phyloP scores from a whole-genome alignment of 1,140 invertebrate species.

The Drosophila cardini region DNA sequence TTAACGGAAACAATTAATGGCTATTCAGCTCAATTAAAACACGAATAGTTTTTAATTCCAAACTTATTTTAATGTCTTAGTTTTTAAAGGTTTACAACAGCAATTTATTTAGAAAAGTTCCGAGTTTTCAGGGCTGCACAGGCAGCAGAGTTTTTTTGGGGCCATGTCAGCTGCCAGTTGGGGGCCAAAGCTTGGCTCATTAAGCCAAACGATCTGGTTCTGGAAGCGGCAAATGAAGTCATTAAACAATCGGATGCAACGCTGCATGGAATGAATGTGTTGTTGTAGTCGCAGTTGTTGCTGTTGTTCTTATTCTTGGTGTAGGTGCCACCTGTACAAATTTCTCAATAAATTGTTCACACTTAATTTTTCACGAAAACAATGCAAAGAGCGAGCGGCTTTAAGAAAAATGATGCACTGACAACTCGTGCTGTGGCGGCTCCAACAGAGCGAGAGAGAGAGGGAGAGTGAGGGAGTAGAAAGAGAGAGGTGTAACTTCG shows the following conservation, averaged over 20 bases:
- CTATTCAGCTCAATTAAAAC: too few species aligned
- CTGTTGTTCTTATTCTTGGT: slow-evolving; percentile 14
- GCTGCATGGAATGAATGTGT: slow-evolving; percentile 39
- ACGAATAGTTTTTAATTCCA: too few species aligned
- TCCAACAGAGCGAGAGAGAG: slow-evolving; percentile 11
- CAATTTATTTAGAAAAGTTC: not conserved
- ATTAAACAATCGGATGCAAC: slow-evolving; percentile 72
- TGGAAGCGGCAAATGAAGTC: slow-evolving; percentile 65
- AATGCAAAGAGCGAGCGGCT: slow-evolving; percentile 60
- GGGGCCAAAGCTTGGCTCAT: slow-evolving; percentile 63
- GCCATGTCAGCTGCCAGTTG: slow-evolving; percentile 41
- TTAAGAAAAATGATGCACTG: slow-evolving; percentile 77
- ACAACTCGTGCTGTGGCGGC: slow-evolving; percentile 73
- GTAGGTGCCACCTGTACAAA: slow-evolving; percentile 75
- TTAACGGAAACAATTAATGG: too few species aligned
- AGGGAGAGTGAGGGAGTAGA: not conserved
- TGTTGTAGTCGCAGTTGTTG: slow-evolving; percentile 16
- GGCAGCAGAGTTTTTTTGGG: slow-evolving; percentile 14
- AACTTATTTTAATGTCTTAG: too few species aligned
- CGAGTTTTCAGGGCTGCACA: slow-evolving; percentile 14
- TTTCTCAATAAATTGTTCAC: slow-evolving; percentile 82
- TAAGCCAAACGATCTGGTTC: slow-evolving; percentile 63
- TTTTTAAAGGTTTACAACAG: too few species aligned
- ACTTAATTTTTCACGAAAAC: slow-evolving; percentile 79
- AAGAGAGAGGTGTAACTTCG: slow-evolving; percentile 2